Percentiles rank a stretch among this genome's conserved stretches.
Evolutionary conservation across 2,113 vertebrate genomes (phyloP).

Genomic region (Rhabdornis inornatus): DNA sequence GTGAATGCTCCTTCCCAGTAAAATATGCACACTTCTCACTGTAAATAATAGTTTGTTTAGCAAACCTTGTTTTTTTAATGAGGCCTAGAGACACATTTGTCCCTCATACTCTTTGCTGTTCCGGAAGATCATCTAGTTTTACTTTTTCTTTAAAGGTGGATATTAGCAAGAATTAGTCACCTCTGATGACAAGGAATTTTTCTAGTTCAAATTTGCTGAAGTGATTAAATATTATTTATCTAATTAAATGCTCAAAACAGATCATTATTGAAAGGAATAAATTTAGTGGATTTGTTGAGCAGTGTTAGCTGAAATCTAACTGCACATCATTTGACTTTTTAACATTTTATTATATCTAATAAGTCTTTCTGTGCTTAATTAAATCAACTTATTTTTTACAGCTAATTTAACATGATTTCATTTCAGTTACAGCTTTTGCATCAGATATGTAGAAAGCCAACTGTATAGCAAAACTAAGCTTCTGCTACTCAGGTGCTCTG

Average conservation of each 20-base stretch:
- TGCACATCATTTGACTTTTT: slow-evolving; percentile 84
- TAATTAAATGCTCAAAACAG: slow-evolving; percentile 84
- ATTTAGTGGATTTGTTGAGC: slow-evolving; percentile 77
- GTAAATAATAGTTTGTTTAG: slow-evolving; percentile 82
- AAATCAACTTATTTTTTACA: slow-evolving; percentile 84
- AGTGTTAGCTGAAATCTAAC: slow-evolving; percentile 80
- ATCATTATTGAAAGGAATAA: slow-evolving; percentile 84
- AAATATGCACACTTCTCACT: slow-evolving; percentile 70
- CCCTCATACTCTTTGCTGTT: not conserved
- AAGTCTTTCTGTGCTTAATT: slow-evolving; percentile 83
- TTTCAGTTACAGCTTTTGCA: slow-evolving; percentile 74
- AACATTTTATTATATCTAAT: slow-evolving; percentile 85
- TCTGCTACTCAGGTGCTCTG: slow-evolving; percentile 52
- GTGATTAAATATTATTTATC: slow-evolving; percentile 86
- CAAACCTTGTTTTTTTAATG: slow-evolving; percentile 78
- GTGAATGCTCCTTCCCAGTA: slow-evolving; percentile 64
- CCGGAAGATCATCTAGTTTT: slow-evolving; percentile 32
- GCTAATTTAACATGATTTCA: slow-evolving; percentile 82
- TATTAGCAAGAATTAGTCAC: slow-evolving; percentile 68
- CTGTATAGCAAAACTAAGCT: slow-evolving; percentile 56
- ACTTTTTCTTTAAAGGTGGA: slow-evolving; percentile 61
- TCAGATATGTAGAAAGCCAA: slow-evolving; percentile 70
- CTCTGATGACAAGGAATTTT: slow-evolving; percentile 74
- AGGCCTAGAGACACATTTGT: slow-evolving; percentile 56
- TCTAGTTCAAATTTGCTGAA: slow-evolving; percentile 79